Evolutionary conservation across 1,140 invertebrate species (phyloP).

Genomic region (Notospermus geniculatus): DNA sequence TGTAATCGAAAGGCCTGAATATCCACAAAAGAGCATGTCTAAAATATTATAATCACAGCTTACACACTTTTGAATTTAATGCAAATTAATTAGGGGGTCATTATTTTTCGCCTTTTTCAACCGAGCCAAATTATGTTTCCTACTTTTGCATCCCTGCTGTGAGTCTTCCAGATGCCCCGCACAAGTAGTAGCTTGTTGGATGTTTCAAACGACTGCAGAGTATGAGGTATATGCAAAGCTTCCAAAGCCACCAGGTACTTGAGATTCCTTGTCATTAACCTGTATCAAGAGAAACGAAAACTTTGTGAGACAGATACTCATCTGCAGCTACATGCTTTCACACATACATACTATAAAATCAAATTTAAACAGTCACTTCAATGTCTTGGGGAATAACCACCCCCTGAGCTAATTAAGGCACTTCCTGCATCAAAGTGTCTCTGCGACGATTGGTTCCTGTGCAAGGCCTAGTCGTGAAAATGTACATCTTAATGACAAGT

Average conservation of each 20-base stretch:
- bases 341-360: not conserved
- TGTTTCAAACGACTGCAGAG: slow-evolving; percentile 31
- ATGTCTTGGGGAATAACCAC: too few species aligned
- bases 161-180: slow-evolving; percentile 44
- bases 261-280: slow-evolving; percentile 19
- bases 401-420: too few species aligned
- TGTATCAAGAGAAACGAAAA: not conserved
- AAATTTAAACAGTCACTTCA: too few species aligned
- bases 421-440: too few species aligned
- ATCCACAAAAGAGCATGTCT: not conserved
- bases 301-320: not conserved
- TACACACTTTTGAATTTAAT: not conserved
- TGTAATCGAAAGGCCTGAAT: not conserved
- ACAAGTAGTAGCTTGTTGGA: slow-evolving; percentile 41
- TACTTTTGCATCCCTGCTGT: slow-evolving; percentile 41
- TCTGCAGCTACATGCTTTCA: not conserved
- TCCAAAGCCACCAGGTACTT: slow-evolving; percentile 39
- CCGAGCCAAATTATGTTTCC: not conserved
- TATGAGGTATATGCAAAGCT: slow-evolving; percentile 39
- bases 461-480: too few species aligned
- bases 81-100: too few species aligned
- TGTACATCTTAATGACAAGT: too few species aligned
- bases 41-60: not conserved
- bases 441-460: too few species aligned
- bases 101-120: too few species aligned